Conservation (phyloP, 2,888 invertebrate species). For the Chymomyza amoena region DNA sequence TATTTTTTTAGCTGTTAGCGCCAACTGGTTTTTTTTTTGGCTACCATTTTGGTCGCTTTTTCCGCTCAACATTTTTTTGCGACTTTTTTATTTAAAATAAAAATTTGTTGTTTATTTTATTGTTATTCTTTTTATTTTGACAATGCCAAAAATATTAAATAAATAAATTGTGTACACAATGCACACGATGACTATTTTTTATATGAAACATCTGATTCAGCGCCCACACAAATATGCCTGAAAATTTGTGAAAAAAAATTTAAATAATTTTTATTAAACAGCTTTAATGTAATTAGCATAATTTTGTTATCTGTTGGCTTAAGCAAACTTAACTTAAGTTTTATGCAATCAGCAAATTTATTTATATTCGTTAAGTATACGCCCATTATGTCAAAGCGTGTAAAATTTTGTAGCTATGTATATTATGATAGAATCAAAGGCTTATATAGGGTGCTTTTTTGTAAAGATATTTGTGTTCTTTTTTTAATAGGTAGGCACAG, state of each 20-base stretch:
- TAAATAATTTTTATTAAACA: slow-evolving; percentile 34
- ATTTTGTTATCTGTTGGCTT: slow-evolving; percentile 56
- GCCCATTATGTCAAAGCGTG: slow-evolving; percentile 27
- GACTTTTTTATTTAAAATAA: slow-evolving; percentile 13
- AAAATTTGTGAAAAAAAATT: slow-evolving; percentile 4
- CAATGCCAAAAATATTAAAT: slow-evolving; percentile 13
- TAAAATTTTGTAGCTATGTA: no score
- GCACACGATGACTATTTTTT: not conserved
- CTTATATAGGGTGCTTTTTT: no score
- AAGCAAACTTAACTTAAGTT: slow-evolving; percentile 16
- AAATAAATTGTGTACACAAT: not conserved
- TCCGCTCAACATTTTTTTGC: slow-evolving; percentile 18
- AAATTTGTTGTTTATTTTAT: not conserved
- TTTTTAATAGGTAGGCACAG: no score
- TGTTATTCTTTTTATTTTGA: slow-evolving; percentile 16
- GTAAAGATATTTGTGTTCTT: no score
- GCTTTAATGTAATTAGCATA: slow-evolving; percentile 51
- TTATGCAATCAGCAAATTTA: not conserved
- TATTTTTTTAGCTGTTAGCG: slow-evolving; percentile 19
- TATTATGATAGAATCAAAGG: no score
- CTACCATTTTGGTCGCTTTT: slow-evolving; percentile 27
- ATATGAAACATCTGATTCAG: slow-evolving; percentile 48
- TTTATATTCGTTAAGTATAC: not conserved
- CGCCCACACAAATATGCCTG: not conserved
- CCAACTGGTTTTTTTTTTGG: slow-evolving; percentile 21